A percentile compares a stretch with the other conserved stretches of the same genome.
Evolutionary conservation across 2,797 vertebrate genomes (phyloP).

Genomic region (Argentina silus): DNA sequence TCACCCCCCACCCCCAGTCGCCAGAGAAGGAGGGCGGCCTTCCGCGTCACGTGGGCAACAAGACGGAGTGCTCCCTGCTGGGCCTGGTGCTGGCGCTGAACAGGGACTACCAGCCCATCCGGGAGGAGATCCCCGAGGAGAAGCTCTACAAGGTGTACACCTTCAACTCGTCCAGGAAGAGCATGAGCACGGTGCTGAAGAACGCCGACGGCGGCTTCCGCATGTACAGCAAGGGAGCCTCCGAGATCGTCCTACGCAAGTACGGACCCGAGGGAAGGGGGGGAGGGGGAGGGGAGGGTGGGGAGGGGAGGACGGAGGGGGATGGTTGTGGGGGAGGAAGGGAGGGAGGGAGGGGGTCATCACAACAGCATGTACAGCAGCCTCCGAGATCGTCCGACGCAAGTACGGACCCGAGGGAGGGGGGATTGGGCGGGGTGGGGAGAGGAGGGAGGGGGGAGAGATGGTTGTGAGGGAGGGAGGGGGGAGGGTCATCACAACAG

Average conservation of each 20-base stretch:
- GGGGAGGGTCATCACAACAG: no score
- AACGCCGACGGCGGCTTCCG: slow-evolving; percentile 83
- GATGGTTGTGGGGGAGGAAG: neutral
- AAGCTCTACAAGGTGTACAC: slow-evolving; percentile 97
- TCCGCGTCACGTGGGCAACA: slow-evolving; percentile 95
- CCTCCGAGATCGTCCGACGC: no score
- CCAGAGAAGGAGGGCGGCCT: slow-evolving; percentile 95
- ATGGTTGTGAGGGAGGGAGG: neutral
- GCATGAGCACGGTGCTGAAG: slow-evolving; percentile 95
- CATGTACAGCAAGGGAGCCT: slow-evolving; percentile 99
- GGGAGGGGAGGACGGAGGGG: neutral
- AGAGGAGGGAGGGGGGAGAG: neutral
- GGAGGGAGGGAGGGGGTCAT: neutral
- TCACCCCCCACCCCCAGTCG: slow-evolving; percentile 71
- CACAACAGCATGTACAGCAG: no score
- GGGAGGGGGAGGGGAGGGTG: neutral
- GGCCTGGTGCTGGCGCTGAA: slow-evolving; percentile 91
- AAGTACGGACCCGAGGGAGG: no score
- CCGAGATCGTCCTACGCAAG: slow-evolving; percentile 96
- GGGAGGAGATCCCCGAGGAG: slow-evolving; percentile 93
- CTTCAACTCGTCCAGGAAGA: slow-evolving; percentile 96
- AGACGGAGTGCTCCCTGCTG: slow-evolving; percentile 93
- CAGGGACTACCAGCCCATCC: slow-evolving; percentile 92
- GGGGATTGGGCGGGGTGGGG: neutral
- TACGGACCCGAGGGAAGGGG: slow-evolving; percentile 63